phyloP scores from a whole-genome alignment of 2,113 vertebrate species.

The Pangasianodon gigas region DNA sequence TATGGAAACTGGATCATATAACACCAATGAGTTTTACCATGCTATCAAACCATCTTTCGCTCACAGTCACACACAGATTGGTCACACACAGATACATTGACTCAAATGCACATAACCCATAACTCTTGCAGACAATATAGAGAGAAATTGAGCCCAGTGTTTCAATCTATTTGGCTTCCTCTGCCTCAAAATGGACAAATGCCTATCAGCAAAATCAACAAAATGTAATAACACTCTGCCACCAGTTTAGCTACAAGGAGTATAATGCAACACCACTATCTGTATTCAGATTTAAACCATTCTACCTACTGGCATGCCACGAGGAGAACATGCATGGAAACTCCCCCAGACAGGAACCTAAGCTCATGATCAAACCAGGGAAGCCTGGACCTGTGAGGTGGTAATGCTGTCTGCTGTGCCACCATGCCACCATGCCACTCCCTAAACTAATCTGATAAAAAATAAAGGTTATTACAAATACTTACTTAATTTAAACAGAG shows the following conservation, averaged over 20 bases:
- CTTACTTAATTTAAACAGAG: background rate
- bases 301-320: background rate
- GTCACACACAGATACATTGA: background rate
- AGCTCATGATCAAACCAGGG: background rate
- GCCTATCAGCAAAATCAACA: conserved; percentile 29
- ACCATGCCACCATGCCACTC: too few relatives aligned
- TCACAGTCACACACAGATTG: background rate
- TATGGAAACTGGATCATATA: conserved; percentile 44
- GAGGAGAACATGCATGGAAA: background rate
- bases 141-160: conserved; percentile 33
- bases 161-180: conserved; percentile 48
- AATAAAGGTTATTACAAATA: background rate
- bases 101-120: background rate
- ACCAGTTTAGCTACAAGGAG: background rate
- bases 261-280: background rate
- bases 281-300: background rate
- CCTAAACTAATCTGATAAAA: background rate
- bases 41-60: background rate
- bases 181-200: conserved; percentile 48
- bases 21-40: background rate
- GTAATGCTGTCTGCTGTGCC: background rate
- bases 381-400: background rate
- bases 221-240: background rate
- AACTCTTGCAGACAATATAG: conserved; percentile 10
- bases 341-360: background rate